Evolutionary conservation across 2,888 invertebrate species (phyloP), one percentile per base, ranked within the genome.

Genomic region (Lingula anatina): DNA sequence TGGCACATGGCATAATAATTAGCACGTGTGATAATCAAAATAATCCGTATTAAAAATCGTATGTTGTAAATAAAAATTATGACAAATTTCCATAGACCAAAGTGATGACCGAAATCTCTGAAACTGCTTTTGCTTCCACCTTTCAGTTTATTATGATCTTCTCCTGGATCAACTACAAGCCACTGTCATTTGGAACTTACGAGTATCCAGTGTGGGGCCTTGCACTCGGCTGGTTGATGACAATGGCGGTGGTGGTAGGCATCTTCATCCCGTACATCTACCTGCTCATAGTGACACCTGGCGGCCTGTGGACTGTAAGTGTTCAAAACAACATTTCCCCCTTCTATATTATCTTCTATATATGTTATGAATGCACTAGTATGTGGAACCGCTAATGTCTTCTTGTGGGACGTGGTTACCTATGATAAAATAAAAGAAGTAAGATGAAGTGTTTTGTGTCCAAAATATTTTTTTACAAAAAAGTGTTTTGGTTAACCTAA

Each of bases 131-230:
- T 50, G 46, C 42, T 43, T 41, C 54, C 42, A 42, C 57, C 42
- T 68, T 68, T 9, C 61, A 86, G 86, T 86, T 86, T 61, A 65
- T 73, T 47, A 60, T 71, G 62, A 47, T 73, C 7, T 73, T 70
- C 56, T 70, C 71, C 2, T 72, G 70, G 71, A 56, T 69, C 5
- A 65, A 68, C 49, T 73, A 71, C 55, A 57, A 53, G n/a, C 63
- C 65, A 5, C 44, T 47, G 9, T 60, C 61, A 49, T 66, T 66
- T 31, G 65, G 61, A 12, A 60, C 60, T 4, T 57, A 61, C 42
- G 18, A 44, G 3, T 70, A 54, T 49, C 71, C 71, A 4, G 47
- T 49, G n/a, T 73, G 70, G 70, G 65, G 72, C 1, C 68, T 73
- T 45, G 64, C 57, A 24, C 41, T 73, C 12, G 73, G 73, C n/a